Evolutionary conservation across 2,797 vertebrate species (phyloP), one percentile per base, ranked within the genome.

Genomic region (Cynopterus sphinx): DNA sequence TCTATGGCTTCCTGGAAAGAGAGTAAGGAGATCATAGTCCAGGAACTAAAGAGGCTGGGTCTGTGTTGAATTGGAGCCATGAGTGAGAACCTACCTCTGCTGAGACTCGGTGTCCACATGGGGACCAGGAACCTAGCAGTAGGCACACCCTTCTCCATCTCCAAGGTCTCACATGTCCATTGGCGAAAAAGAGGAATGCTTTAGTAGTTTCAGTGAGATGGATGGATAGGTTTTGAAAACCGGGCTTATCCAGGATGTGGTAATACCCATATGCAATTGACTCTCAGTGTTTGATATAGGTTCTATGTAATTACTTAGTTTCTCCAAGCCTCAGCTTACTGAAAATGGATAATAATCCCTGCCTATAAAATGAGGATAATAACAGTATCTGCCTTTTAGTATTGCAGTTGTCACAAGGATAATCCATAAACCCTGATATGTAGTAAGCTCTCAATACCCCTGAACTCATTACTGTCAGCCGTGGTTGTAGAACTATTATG

Each of bases 241-340:
- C 3, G 22, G 7, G 26, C 41, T 87, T 94, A 28, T 46, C 70
- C 71, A 63, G 65, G 70, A 84, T 79, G 43, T 57, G 61, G 75
- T 26, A 65, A 59, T 46, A 59, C n/a, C 4, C 24, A 21, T 17
- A 31, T 63, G 43, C 67, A 53, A 49, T 79, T 77, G 92, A n/a
- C 55, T 90, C 21, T 83, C 57, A 2, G 0, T 79, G 63, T 92
- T 89, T 90, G 46, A 36, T 57, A 7, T 55, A 57, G n/a, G 61
- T 26, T 0, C 68, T 86, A 2, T 63, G 19, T 90, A 92, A 96
- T 91, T 74, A 67, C 55, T 41, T 90, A 28, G 55, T 75, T 94
- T 90, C 90, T 88, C 68, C 82, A 79, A 83, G 77, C 86, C 77
- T 91, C 88, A 63, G 43, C 75, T 84, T 92, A 84, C 39, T 71